Base-by-base conservation (phyloP, 2,797 vertebrate species). In the Buceros bicornis region DNA sequence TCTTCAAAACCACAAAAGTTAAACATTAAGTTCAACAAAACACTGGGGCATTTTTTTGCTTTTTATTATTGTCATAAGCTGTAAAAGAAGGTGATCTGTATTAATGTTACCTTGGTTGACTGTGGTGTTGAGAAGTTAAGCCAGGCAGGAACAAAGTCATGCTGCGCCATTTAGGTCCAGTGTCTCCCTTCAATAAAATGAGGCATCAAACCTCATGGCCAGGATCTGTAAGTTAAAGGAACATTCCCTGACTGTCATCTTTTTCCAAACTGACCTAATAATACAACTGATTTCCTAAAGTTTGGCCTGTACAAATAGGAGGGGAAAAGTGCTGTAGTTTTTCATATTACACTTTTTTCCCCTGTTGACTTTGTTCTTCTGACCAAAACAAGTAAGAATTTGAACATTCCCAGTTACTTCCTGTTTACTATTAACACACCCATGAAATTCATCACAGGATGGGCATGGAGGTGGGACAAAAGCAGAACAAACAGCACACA, bases 121-220 rank as follows among this genome's bases (percentile, higher is more conserved):
- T 99, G 99, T 97, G 99, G 99, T 81, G 99, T 99, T 98, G 99
- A 99, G 99, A 99, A 99, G 99, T 99, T 99, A 99, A 99, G 99
- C 99, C 99, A 99, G 99, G 99, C 99, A 99, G 99, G 99, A 99
- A 99, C 99, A 99, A 99, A 99, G 99, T 99, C 99, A 99, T 99
- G 99, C 99, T 99, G 99, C 99, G 99, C 99, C 99, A 99, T 99
- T 99, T 99, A 99, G 99, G 99, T 99, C 99, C 99, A 99, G 99
- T 99, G 99, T 99, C 99, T 99, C 98, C 99, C 98, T 99, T 99
- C 99, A 99, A 98, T 98, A 99, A 99, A 99, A 98, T 97, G 99
- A 99, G 99, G 99, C 99, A 99, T 99, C 99, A 99, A 99, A 99
- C 99, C 99, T 99, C 99, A 99, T 99, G 99, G 99, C 99, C 99